These are phyloP conservation scores for Indicator maculatus DNA, from an alignment of 2,113 vertebrate genomes.

Conservation along the genomic window DNA sequence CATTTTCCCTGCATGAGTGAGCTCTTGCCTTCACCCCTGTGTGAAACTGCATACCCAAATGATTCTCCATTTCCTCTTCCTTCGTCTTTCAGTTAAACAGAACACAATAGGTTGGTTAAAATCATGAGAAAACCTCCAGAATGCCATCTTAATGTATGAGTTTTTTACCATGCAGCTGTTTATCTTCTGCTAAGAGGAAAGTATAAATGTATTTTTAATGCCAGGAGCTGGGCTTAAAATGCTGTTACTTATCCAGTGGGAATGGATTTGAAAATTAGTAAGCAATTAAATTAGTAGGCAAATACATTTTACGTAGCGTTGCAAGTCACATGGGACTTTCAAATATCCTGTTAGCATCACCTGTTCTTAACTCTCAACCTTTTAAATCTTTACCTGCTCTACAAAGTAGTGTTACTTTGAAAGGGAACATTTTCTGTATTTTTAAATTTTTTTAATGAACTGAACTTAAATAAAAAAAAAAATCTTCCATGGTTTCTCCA, in stretches of 20 bases:
- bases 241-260: constrained; percentile 60
- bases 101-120: constrained; percentile 40
- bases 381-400: constrained; percentile 63
- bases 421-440: background rate
- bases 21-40: constrained; percentile 3
- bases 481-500: background rate
- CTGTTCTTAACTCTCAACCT: constrained; percentile 66
- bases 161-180: constrained; percentile 32
- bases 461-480: background rate
- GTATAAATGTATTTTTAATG: constrained; percentile 67
- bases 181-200: constrained; percentile 46
- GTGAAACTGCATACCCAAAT: background rate
- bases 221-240: constrained; percentile 55
- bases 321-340: constrained; percentile 38
- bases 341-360: constrained; percentile 70
- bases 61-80: constrained; percentile 48
- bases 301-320: constrained; percentile 41
- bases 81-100: constrained; percentile 11
- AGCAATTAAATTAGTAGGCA: constrained; percentile 65
- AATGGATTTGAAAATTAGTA: constrained; percentile 64
- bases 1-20: background rate
- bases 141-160: background rate
- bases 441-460: background rate
- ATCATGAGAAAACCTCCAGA: constrained; percentile 13
- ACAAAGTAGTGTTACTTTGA: background rate